phyloP scores from a whole-genome alignment of 64 coral and sea anemone genomes.

The Stylophora pistillata region DNA sequence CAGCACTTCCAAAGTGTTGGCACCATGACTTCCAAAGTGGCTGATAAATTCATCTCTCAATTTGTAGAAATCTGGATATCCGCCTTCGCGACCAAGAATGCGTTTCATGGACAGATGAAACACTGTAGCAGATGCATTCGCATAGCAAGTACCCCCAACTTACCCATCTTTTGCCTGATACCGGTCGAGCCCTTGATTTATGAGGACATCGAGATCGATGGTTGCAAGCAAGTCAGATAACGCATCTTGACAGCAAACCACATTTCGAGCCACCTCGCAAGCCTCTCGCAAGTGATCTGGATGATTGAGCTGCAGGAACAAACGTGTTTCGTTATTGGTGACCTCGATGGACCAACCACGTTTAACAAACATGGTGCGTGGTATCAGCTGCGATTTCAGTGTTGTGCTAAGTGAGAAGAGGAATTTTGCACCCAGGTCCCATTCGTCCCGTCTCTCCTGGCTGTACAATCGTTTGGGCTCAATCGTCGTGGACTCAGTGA shows the following conservation, averaged over 20 bases:
- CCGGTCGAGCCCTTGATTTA: neutral
- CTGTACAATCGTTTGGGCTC: conserved; percentile 37
- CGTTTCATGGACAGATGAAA: conserved; percentile 51
- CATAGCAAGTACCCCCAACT: conserved; percentile 37
- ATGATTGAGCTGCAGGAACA: conserved; percentile 67
- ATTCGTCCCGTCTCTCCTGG: neutral
- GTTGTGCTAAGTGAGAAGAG: conserved; percentile 50
- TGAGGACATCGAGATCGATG: conserved; percentile 31
- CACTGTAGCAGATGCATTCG: conserved; percentile 48
- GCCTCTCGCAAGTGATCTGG: conserved; percentile 27
- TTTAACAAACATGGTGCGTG: conserved; percentile 58
- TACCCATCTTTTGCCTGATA: neutral
- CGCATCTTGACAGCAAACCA: neutral
- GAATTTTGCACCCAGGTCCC: neutral
- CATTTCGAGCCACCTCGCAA: neutral
- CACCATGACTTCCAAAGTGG: neutral
- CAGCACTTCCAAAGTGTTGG: neutral
- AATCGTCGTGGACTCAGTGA: neutral
- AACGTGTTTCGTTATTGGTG: conserved; percentile 53
- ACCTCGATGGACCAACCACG: conserved; percentile 54
- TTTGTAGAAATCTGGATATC: conserved; percentile 48
- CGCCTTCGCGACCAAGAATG: conserved; percentile 5
- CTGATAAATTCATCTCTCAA: neutral
- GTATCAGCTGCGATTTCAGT: conserved; percentile 12
- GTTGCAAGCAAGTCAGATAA: neutral